phyloP scores from a whole-genome alignment of 53 echinoderm and acorn worm species.

The Echinometra lucunter region DNA sequence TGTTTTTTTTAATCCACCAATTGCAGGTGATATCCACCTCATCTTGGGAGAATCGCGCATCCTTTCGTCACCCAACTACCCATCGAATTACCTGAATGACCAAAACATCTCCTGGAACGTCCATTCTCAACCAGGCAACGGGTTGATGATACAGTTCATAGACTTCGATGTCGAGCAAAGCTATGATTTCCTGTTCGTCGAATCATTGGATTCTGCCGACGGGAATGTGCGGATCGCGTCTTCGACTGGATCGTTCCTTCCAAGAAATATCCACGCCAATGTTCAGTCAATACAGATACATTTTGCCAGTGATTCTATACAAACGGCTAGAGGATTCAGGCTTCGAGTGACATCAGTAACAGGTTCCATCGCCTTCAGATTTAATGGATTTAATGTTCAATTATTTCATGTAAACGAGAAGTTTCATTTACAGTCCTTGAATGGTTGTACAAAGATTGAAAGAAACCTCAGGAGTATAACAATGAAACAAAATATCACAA shows the following conservation, averaged over 20 bases:
- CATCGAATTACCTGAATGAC: neutral
- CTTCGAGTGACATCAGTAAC: conserved; percentile 2
- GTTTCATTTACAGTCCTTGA: no score
- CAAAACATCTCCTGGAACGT: neutral
- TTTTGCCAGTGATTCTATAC: neutral
- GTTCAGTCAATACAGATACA: neutral
- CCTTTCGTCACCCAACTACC: neutral
- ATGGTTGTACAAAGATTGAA: no score
- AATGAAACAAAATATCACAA: no score
- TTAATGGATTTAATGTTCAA: no score
- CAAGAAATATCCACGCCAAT: conserved; percentile 8
- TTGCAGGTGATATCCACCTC: neutral
- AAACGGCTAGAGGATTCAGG: neutral
- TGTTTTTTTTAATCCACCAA: neutral
- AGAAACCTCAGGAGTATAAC: no score
- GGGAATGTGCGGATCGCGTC: neutral
- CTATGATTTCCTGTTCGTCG: neutral
- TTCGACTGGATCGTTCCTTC: neutral
- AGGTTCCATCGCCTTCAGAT: neutral
- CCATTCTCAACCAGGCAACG: neutral
- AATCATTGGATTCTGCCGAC: neutral
- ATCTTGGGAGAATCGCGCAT: neutral
- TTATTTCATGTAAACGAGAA: no score
- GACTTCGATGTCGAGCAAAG: neutral
- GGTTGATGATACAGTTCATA: neutral